Percentiles rank a stretch among this genome's conserved stretches.
These are phyloP conservation scores for Oreamnos americanus DNA, from an alignment of 2,113 vertebrate genomes.

Conservation along the genomic window DNA sequence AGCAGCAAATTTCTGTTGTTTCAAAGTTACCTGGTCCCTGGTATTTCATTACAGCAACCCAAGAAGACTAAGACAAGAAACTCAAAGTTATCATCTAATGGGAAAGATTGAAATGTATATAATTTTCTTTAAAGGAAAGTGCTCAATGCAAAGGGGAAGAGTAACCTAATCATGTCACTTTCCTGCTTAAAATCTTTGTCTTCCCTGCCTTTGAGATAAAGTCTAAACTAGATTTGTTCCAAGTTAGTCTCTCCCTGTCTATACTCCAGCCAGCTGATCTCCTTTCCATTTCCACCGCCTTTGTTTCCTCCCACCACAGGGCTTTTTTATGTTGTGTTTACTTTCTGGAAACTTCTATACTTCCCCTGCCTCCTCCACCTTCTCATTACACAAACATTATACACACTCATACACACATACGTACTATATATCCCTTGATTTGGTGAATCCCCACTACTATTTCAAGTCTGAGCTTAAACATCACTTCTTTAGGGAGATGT, in stretches of 20 bases:
- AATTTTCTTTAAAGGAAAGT: background rate
- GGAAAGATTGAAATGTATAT: background rate
- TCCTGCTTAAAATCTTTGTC: background rate
- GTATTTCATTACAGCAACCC: background rate
- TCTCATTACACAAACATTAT: background rate
- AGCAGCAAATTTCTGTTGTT: background rate
- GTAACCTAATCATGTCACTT: background rate
- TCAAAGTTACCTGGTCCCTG: background rate
- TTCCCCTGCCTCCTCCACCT: background rate
- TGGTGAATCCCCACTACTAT: background rate
- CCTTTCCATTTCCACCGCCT: background rate
- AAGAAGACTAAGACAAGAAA: background rate
- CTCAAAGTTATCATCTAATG: background rate
- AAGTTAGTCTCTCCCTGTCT: background rate
- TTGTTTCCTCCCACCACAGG: background rate
- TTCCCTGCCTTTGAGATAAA: background rate
- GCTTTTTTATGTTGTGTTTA: background rate
- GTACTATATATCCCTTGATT: background rate
- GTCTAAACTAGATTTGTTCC: background rate
- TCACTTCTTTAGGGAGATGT: background rate
- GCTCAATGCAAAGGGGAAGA: background rate
- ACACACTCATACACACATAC: background rate
- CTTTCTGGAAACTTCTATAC: background rate
- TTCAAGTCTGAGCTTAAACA: background rate
- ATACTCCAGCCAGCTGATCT: background rate